phyloP scores from a whole-genome alignment of 1,140 invertebrate genomes.

The Potamilus streckersoni region DNA sequence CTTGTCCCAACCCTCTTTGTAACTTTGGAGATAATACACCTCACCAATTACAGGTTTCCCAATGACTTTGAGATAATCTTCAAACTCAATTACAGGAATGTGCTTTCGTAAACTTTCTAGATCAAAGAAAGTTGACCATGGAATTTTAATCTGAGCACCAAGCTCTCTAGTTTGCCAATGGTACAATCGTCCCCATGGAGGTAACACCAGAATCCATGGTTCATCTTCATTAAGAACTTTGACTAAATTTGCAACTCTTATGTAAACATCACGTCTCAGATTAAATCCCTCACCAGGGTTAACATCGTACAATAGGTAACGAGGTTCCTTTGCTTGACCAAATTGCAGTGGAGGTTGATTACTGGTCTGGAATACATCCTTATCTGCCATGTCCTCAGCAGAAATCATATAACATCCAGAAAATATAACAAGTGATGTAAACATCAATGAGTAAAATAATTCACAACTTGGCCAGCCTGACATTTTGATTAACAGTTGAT shows the following conservation, averaged over 20 bases:
- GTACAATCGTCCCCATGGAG: constrained; percentile 89
- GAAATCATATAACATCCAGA: too few species aligned
- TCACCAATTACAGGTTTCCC: constrained; percentile 75
- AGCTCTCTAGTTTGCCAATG: constrained; percentile 84
- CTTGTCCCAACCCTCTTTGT: constrained; percentile 84
- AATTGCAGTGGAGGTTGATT: constrained; percentile 1
- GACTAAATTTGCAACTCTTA: constrained; percentile 88
- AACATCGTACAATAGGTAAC: constrained; percentile 87
- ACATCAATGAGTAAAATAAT: too few species aligned
- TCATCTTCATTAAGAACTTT: constrained; percentile 72
- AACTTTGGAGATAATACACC: constrained; percentile 87
- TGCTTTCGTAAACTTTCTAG: constrained; percentile 81
- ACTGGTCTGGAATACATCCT: too few species aligned
- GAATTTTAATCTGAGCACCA: constrained; percentile 70
- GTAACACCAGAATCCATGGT: constrained; percentile 76
- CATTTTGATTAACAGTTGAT: too few species aligned
- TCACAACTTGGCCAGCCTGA: too few species aligned
- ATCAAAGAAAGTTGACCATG: constrained; percentile 92
- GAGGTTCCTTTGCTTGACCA: constrained; percentile 14
- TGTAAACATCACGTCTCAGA: constrained; percentile 93
- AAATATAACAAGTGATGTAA: too few species aligned
- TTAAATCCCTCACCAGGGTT: constrained; percentile 98
- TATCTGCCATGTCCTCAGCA: too few species aligned
- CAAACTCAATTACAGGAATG: constrained; percentile 89
- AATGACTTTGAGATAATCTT: constrained; percentile 77